phyloP scores from a whole-genome alignment of 2,888 invertebrate species.

The Helobdella robusta region DNA sequence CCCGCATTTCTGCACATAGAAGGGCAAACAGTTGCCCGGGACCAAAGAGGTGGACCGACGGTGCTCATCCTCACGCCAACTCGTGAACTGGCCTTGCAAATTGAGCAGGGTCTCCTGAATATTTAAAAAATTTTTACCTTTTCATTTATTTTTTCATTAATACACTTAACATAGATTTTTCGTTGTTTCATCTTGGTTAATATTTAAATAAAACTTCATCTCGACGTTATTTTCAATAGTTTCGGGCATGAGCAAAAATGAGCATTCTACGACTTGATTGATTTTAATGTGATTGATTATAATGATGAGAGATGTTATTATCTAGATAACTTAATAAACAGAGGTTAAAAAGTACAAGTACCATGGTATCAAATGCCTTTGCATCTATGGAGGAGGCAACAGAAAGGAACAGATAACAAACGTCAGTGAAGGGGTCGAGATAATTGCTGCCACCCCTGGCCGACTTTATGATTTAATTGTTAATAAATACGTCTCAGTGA shows the following conservation, averaged over 20 bases:
- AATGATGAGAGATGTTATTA: too few relatives aligned
- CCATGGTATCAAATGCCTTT: constrained; percentile 69
- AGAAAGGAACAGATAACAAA: constrained; percentile 67
- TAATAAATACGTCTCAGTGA: constrained; percentile 60
- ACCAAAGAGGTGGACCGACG: constrained; percentile 68
- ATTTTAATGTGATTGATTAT: too few relatives aligned
- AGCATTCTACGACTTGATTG: too few relatives aligned
- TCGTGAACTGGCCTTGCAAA: constrained; percentile 81
- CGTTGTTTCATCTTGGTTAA: too few relatives aligned
- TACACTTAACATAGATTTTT: too few relatives aligned
- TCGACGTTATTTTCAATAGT: too few relatives aligned
- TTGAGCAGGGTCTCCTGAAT: constrained; percentile 60
- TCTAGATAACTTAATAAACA: too few relatives aligned
- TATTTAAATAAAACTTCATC: too few relatives aligned
- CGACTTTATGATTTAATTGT: constrained; percentile 78
- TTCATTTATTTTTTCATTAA: too few relatives aligned
- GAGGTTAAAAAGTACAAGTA: constrained; percentile 83
- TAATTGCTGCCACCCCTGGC: constrained; percentile 89
- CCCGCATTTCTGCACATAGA: constrained; percentile 89
- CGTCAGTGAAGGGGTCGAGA: constrained; percentile 73
- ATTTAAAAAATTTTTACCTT: too few relatives aligned
- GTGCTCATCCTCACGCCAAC: constrained; percentile 84
- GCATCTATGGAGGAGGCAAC: constrained; percentile 82
- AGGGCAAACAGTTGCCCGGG: constrained; percentile 63
- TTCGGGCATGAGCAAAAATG: too few relatives aligned